Conservation (phyloP, 2,113 vertebrate genomes). For the Bufo bufo region DNA sequence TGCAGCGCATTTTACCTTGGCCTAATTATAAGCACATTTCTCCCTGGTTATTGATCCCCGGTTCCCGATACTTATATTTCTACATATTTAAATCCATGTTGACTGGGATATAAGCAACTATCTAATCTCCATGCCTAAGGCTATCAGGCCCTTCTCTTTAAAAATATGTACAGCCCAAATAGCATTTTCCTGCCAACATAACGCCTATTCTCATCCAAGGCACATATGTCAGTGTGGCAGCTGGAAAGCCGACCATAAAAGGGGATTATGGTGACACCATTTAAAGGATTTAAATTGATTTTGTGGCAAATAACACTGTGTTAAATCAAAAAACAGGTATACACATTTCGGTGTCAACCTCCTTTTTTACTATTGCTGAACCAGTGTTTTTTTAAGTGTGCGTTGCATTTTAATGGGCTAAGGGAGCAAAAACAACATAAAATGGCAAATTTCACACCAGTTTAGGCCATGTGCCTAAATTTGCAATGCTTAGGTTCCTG, state of each 20-base stretch:
- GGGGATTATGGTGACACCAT: constrained; percentile 53
- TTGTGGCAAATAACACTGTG: constrained; percentile 11
- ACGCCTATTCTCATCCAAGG: constrained; percentile 47
- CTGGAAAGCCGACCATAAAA: constrained; percentile 43
- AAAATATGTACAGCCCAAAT: constrained; percentile 49
- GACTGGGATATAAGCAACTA: constrained; percentile 45
- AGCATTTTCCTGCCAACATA: constrained; percentile 53
- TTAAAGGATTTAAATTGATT: constrained; percentile 43
- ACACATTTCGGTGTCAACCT: neutral
- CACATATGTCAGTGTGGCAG: constrained; percentile 53
- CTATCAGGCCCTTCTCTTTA: constrained; percentile 41
- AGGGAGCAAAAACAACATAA: neutral
- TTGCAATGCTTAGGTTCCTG: neutral
- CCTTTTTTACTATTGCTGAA: neutral
- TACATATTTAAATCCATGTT: constrained; percentile 35
- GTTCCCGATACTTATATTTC: neutral
- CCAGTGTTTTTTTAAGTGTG: neutral
- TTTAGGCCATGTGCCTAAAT: neutral
- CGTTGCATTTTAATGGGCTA: neutral
- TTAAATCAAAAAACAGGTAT: constrained; percentile 18
- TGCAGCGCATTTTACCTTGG: neutral
- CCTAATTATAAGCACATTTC: constrained; percentile 9
- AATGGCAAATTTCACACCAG: neutral
- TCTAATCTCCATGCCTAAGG: constrained; percentile 56
- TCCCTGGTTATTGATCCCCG: neutral